A percentile compares a stretch with the other conserved stretches of the same genome.
Evolutionary conservation across 2,113 vertebrate species (phyloP).

Genomic region (Eupsittula cactorum): DNA sequence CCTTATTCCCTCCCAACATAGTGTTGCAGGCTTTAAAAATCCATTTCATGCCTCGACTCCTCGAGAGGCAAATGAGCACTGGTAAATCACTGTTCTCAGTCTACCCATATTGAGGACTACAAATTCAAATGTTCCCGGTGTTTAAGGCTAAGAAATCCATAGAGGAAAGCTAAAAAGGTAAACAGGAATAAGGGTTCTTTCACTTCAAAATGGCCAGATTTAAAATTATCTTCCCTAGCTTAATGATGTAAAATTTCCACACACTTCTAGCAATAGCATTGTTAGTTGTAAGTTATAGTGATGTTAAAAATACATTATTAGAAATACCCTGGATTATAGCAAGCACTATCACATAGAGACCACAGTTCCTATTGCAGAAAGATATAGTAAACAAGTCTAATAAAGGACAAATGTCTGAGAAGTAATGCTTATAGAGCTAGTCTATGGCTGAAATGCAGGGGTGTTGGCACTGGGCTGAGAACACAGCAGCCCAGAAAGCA

Average conservation of each 20-base stretch:
- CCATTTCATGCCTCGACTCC: background rate
- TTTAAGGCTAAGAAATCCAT: background rate
- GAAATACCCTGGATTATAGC: background rate
- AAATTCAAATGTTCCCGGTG: background rate
- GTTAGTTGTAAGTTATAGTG: background rate
- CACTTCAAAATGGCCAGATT: background rate
- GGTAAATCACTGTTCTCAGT: background rate
- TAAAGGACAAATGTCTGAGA: background rate
- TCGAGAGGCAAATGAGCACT: background rate
- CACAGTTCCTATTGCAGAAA: background rate
- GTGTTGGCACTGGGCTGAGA: background rate
- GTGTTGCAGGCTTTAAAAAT: background rate
- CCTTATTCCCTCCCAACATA: background rate
- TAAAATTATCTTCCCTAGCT: background rate
- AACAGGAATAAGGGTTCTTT: background rate
- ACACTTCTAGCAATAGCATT: background rate
- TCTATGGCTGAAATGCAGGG: background rate
- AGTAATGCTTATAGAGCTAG: background rate
- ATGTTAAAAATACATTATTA: background rate
- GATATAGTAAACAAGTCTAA: background rate
- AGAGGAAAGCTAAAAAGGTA: background rate
- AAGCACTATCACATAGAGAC: background rate
- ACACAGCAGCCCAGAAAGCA: background rate
- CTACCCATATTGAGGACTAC: background rate
- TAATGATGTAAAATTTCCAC: background rate